phyloP scores from a whole-genome alignment of 2,797 vertebrate species.

The Gobio occitaniae region DNA sequence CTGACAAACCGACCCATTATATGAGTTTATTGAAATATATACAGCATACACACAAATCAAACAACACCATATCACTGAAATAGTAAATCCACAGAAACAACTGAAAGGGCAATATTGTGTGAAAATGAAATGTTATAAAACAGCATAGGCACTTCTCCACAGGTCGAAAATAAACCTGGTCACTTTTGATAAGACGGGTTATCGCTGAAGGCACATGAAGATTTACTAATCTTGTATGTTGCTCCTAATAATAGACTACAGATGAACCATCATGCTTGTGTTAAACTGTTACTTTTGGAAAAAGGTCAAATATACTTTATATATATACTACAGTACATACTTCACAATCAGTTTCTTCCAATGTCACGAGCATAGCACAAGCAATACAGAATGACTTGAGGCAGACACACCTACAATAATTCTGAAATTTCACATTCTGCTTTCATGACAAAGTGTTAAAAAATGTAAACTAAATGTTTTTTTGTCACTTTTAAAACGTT shows the following conservation, averaged over 20 bases:
- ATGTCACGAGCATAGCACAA: not conserved
- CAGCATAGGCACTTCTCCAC: slow-evolving; percentile 62
- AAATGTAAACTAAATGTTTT: slow-evolving; percentile 10
- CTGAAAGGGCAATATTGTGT: slow-evolving; percentile 36
- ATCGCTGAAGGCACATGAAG: slow-evolving; percentile 75
- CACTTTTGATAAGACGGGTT: slow-evolving; percentile 62
- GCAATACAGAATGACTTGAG: slow-evolving; percentile 6
- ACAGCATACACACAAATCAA: slow-evolving; percentile 38
- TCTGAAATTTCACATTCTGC: not conserved
- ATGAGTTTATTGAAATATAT: slow-evolving; percentile 42
- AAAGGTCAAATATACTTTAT: slow-evolving; percentile 17
- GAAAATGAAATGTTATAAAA: slow-evolving; percentile 52
- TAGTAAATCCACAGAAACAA: slow-evolving; percentile 24
- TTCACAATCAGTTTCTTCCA: slow-evolving; percentile 26
- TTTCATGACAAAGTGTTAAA: not conserved
- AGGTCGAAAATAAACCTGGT: slow-evolving; percentile 58
- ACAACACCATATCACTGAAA: slow-evolving; percentile 41
- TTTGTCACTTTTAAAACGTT: not conserved
- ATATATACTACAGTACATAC: not conserved
- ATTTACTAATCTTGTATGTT: slow-evolving; percentile 51
- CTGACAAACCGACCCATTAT: not conserved
- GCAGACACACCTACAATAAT: slow-evolving; percentile 40
- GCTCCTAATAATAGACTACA: slow-evolving; percentile 43
- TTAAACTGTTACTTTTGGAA: slow-evolving; percentile 14
- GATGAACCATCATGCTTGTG: slow-evolving; percentile 16